Conservation (phyloP, 2,113 vertebrate species). For the Podarcis raffonei region DNA sequence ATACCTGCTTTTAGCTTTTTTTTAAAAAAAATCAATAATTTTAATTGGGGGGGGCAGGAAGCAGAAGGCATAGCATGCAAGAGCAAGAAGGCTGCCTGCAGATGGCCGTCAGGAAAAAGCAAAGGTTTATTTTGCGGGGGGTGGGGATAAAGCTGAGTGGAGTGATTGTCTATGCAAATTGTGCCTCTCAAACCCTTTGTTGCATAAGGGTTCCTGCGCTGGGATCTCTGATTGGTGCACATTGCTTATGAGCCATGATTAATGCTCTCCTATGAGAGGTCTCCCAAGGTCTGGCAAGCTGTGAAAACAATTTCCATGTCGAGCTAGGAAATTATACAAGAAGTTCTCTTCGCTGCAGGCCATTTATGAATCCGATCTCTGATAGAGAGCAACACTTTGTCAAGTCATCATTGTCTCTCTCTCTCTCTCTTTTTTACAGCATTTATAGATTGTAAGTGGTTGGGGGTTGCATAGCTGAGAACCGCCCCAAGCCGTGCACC, state of each 20-base stretch:
- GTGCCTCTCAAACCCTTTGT: conserved; percentile 42
- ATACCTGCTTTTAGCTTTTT: no score
- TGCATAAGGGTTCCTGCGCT: conserved; percentile 31
- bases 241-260: conserved; percentile 59
- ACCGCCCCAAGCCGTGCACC: background rate
- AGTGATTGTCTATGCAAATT: conserved; percentile 59
- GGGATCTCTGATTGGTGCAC: conserved; percentile 23
- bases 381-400: background rate
- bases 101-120: background rate
- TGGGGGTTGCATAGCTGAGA: background rate
- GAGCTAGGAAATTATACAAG: conserved; percentile 53
- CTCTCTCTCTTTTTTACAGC: background rate
- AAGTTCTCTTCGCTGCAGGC: conserved; percentile 41
- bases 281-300: conserved; percentile 56
- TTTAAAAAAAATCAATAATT: no score
- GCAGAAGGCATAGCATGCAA: background rate
- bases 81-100: background rate
- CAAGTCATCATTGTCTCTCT: background rate
- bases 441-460: background rate
- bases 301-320: conserved; percentile 63
- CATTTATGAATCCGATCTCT: conserved; percentile 44
- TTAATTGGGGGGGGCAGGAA: background rate
- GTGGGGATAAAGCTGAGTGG: background rate
- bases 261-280: conserved; percentile 51
- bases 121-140: background rate